These are phyloP conservation scores for Leptopterna dolabrata DNA, from an alignment of 2,888 invertebrate species.

Conservation along the genomic window DNA sequence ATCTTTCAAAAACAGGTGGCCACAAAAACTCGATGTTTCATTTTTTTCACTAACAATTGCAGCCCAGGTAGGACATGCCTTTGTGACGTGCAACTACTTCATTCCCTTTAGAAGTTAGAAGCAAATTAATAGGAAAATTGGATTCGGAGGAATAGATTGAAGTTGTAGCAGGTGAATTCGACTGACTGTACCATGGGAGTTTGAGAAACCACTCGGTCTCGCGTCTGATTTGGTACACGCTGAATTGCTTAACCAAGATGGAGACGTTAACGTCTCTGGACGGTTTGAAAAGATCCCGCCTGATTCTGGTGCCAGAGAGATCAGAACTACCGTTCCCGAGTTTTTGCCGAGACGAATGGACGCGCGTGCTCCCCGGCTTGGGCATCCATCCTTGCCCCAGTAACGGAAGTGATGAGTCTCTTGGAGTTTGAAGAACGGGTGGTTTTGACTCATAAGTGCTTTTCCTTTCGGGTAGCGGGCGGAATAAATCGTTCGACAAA, in stretches of 20 bases:
- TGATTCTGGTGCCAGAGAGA: not conserved
- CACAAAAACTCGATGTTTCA: too few relatives aligned
- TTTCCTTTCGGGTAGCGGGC: not conserved
- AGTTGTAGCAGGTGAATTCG: not conserved
- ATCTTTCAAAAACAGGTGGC: too few relatives aligned
- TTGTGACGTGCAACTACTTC: too few relatives aligned
- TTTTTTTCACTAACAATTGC: too few relatives aligned
- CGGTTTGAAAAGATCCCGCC: not conserved
- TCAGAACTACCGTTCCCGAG: conserved; percentile 21
- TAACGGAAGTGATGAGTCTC: not conserved
- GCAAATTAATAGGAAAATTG: too few relatives aligned
- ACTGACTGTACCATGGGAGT: not conserved
- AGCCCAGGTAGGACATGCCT: too few relatives aligned
- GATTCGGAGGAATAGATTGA: not conserved
- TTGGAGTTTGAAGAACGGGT: not conserved
- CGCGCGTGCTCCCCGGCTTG: not conserved
- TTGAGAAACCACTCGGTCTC: not conserved
- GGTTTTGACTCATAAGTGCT: conserved; percentile 7
- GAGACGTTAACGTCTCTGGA: not conserved
- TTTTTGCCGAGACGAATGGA: conserved; percentile 14
- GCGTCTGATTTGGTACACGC: not conserved
- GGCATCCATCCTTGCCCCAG: not conserved
- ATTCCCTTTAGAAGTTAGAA: too few relatives aligned
- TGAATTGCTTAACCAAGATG: not conserved
- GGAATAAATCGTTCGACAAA: not conserved